phyloP scores from a whole-genome alignment of 2,113 vertebrate genomes.

The Eulacestoma nigropectus region DNA sequence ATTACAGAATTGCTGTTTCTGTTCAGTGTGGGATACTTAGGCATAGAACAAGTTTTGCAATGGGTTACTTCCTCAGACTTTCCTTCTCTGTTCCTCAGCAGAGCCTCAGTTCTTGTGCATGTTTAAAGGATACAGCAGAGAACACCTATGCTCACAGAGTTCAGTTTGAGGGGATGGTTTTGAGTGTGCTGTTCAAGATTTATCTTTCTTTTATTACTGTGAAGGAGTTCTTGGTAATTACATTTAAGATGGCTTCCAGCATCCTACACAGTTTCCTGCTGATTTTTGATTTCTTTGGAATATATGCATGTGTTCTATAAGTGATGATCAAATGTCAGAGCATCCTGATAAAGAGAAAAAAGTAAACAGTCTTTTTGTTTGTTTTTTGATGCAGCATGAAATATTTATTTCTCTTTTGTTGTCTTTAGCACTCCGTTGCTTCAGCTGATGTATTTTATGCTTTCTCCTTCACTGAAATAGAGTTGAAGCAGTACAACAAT shows the following conservation, averaged over 20 bases:
- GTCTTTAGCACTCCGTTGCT: not conserved
- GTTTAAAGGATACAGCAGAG: not conserved
- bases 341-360: not conserved
- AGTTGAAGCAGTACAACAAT: not conserved
- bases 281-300: not conserved
- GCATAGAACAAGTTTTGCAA: not conserved
- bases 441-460: not conserved
- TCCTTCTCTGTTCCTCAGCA: not conserved
- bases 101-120: not conserved
- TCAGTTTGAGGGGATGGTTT: not conserved
- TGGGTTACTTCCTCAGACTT: not conserved
- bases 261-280: not conserved
- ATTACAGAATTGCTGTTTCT: not conserved
- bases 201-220: not conserved
- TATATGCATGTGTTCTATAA: not conserved
- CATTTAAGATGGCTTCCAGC: not conserved
- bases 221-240: not conserved
- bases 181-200: not conserved
- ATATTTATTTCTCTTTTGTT: not conserved
- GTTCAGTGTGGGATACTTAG: not conserved
- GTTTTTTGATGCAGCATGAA: not conserved
- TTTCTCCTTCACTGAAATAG: not conserved
- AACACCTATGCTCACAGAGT: not conserved
- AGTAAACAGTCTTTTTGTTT: not conserved
- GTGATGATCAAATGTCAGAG: not conserved